A percentile compares a stretch with the other conserved stretches of the same genome.
Conservation (phyloP, 2,888 invertebrate species). For the Isoperla grammatica region DNA sequence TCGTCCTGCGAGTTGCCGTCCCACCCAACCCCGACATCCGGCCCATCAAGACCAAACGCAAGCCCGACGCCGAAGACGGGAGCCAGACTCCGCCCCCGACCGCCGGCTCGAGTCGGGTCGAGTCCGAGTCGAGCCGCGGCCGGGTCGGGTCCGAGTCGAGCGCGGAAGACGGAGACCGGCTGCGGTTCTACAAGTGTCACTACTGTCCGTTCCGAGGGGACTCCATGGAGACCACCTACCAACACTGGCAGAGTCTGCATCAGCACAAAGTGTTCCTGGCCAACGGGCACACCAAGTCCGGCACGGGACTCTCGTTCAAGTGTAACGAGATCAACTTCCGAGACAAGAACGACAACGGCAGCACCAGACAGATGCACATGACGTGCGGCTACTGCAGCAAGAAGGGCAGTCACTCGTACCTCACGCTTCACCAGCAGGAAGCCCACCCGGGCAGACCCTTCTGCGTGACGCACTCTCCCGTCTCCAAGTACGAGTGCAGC, state of each 20-base stretch:
- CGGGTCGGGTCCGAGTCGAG: neutral
- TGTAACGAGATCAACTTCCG: constrained; percentile 23
- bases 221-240: constrained; percentile 26
- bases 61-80: constrained; percentile 25
- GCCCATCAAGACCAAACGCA: constrained; percentile 8
- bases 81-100: neutral
- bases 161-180: neutral
- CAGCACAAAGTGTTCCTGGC: constrained; percentile 22
- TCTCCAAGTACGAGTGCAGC: constrained; percentile 21
- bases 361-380: too few relatives aligned
- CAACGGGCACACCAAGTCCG: constrained; percentile 4
- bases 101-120: too few relatives aligned
- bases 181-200: constrained; percentile 30
- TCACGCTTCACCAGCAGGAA: constrained; percentile 27
- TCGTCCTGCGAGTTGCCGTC: constrained; percentile 8
- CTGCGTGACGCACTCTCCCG: neutral
- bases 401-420: constrained; percentile 20
- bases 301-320: constrained; percentile 22
- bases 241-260: constrained; percentile 34
- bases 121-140: neutral
- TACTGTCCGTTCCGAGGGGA: constrained; percentile 34
- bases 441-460: constrained; percentile 26
- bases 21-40: constrained; percentile 18
- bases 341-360: neutral
- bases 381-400: constrained; percentile 30